Evolutionary conservation across 2,888 invertebrate species (phyloP).

Genomic region (Leptinotarsa juncta): DNA sequence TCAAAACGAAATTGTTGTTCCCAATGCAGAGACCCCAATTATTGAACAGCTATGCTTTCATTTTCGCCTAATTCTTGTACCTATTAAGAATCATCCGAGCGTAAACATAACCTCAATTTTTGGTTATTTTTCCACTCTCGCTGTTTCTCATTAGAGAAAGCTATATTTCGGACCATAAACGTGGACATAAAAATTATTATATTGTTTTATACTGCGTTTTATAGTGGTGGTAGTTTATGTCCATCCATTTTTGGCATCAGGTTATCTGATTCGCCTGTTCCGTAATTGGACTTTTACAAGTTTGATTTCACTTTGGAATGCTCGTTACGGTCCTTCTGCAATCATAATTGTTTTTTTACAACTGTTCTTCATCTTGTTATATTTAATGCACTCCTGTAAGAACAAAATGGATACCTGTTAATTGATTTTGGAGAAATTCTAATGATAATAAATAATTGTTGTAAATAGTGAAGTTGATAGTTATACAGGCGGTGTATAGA

Average conservation of each 20-base stretch:
- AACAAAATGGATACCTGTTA: not conserved
- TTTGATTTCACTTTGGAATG: slow-evolving; percentile 1
- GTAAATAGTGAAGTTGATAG: not conserved
- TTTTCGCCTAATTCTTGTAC: slow-evolving; percentile 14
- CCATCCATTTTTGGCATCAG: not conserved
- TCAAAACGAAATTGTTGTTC: not conserved
- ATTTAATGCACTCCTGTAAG: slow-evolving; percentile 3
- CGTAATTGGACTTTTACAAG: slow-evolving; percentile 1
- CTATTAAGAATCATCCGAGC: slow-evolving; percentile 19
- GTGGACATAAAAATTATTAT: slow-evolving; percentile 19
- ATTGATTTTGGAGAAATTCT: not conserved
- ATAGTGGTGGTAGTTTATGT: not conserved
- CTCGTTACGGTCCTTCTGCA: not conserved
- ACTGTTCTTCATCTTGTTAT: not conserved
- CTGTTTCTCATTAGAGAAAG: slow-evolving; percentile 32
- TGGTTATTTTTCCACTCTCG: slow-evolving; percentile 34
- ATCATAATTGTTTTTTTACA: slow-evolving; percentile 1
- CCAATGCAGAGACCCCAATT: not conserved
- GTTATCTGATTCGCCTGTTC: not conserved
- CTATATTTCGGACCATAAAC: slow-evolving; percentile 14
- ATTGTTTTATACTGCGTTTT: not conserved
- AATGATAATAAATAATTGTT: not conserved
- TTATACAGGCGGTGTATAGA: not conserved
- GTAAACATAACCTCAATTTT: slow-evolving; percentile 39
- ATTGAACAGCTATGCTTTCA: slow-evolving; percentile 17